A percentile compares a stretch with the other conserved stretches of the same genome.
Conservation (phyloP, 2,113 vertebrate genomes). For the Anarrhichthys ocellatus region DNA sequence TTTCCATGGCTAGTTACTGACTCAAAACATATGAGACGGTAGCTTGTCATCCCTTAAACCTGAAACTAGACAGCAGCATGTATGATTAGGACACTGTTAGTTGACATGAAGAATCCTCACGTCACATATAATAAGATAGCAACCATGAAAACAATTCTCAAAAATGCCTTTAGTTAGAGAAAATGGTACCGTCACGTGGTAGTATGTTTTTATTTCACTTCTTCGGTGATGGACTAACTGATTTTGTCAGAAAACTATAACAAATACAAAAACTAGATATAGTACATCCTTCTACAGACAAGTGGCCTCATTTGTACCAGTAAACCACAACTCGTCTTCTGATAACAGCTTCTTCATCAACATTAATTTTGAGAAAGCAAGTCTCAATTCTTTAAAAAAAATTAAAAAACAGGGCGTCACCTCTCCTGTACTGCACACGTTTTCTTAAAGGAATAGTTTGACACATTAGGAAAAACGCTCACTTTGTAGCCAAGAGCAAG, state of each 20-base stretch:
- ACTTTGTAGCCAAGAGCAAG: neutral
- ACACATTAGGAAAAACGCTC: neutral
- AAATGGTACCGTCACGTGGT: neutral
- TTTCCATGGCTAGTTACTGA: constrained; percentile 28
- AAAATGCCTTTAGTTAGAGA: neutral
- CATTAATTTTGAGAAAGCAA: neutral
- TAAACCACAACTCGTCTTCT: neutral
- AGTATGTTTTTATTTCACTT: neutral
- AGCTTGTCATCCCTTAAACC: neutral
- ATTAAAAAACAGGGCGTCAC: neutral
- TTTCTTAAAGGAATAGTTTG: neutral
- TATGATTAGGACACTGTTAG: neutral
- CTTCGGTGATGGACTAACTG: neutral
- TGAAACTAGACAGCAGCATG: neutral
- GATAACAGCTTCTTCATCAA: neutral
- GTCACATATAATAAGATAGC: neutral
- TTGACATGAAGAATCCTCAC: neutral
- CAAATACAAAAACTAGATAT: neutral
- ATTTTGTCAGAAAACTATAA: constrained; percentile 11
- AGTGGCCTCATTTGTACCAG: neutral
- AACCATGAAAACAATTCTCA: neutral
- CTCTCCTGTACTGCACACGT: neutral
- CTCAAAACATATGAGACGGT: constrained; percentile 7
- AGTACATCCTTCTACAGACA: neutral
- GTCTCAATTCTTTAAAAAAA: neutral